Conservation (phyloP, 2,113 vertebrate species). For the Oncorhynchus gorbuscha region DNA sequence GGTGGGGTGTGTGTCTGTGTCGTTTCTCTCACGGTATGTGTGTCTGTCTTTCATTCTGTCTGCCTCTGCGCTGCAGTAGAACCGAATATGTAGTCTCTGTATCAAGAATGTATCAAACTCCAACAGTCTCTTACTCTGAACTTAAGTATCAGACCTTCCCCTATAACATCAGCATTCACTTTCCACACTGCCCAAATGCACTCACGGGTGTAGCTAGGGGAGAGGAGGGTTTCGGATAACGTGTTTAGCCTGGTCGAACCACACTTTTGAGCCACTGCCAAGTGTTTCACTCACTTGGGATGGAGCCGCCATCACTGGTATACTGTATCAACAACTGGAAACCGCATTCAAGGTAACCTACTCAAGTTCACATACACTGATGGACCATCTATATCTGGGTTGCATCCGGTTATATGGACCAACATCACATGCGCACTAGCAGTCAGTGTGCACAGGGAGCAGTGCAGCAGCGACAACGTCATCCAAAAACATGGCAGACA, state of each 20-base stretch:
- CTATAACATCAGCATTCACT: no score
- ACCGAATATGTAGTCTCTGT: constrained; percentile 1
- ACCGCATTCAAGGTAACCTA: no score
- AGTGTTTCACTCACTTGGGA: constrained; percentile 51
- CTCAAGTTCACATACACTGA: no score
- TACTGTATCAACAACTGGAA: no score
- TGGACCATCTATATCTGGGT: no score
- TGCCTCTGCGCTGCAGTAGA: neutral
- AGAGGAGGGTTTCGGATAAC: neutral
- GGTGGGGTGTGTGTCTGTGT: neutral
- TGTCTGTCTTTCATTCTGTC: neutral
- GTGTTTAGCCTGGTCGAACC: constrained; percentile 48
- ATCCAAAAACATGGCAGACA: no score
- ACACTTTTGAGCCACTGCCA: constrained; percentile 43
- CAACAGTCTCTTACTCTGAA: neutral
- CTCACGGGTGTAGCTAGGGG: neutral
- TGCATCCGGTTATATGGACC: no score
- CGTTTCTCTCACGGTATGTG: neutral
- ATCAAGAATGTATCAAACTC: neutral
- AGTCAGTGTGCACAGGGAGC: no score
- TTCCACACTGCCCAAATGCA: neutral
- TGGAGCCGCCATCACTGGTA: neutral
- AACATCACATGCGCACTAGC: no score
- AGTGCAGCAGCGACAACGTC: no score
- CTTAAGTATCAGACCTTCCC: no score